phyloP scores from a whole-genome alignment of 2,113 vertebrate genomes.

The Lycaon pictus region DNA sequence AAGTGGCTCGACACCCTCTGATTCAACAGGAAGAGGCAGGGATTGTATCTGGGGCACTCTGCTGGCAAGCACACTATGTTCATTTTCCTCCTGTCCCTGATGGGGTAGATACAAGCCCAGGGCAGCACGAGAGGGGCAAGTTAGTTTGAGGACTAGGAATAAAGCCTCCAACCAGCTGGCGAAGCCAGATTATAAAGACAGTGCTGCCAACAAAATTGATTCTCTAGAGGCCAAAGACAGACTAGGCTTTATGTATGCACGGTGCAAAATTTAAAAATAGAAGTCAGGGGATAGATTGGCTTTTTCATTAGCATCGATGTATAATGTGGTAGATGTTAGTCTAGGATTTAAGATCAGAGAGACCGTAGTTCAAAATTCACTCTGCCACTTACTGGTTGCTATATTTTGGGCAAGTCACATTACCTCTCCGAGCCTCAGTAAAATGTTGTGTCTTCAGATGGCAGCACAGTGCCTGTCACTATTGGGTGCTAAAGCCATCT shows the following conservation, averaged over 20 bases:
- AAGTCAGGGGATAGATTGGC: rapidly evolving
- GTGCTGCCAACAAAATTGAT: neutral
- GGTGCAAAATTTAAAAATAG: neutral
- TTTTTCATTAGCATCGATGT: neutral
- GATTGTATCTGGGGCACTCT: neutral
- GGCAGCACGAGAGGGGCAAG: neutral
- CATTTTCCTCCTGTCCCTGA: neutral
- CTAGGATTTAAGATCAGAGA: neutral
- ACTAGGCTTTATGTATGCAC: neutral
- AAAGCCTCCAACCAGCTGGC: neutral
- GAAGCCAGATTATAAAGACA: neutral
- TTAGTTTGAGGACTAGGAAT: neutral
- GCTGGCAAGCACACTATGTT: neutral
- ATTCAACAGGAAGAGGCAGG: neutral
- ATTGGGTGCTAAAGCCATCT: neutral
- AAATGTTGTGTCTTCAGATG: neutral
- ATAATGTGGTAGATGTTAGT: neutral
- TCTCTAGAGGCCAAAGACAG: neutral
- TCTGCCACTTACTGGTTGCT: neutral
- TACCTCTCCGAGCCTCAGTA: neutral
- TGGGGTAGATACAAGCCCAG: neutral
- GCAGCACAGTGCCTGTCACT: too few species aligned
- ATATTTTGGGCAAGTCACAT: neutral
- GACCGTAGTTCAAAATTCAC: neutral
- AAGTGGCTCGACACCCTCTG: neutral